Evolutionary conservation across 2,888 invertebrate genomes (phyloP), one percentile per base, ranked within the genome.

Genomic region (Leucoma salicis): DNA sequence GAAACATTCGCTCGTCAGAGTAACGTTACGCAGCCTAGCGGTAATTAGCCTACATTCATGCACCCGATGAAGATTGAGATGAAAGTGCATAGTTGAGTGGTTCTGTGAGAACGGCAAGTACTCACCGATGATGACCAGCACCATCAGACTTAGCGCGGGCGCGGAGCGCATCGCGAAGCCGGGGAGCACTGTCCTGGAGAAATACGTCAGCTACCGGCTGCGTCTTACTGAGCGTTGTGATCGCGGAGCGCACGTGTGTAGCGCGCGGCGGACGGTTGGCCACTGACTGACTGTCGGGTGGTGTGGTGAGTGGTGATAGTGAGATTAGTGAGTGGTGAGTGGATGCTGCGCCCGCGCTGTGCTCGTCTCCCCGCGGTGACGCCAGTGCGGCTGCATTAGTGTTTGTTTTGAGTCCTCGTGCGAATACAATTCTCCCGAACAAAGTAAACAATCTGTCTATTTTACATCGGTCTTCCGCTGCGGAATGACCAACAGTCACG

Each of bases 51-150:
- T 8, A 42, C 29, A 34, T 31, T 4, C 10, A n/a, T 5, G 27
- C n/a, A 21, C 35, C 28, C 28, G 5, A 28, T 11, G 31, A 28
- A 14, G 18, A 18, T 39, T 14, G 14, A 37, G 35, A 54, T 42
- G 51, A 49, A 53, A 42, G 47, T 43, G 37, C 31, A 5, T 10
- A n/a, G 21, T n/a, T n/a, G 13, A 24, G 21, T 13, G 10, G 1
- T n/a, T 8, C 21, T n/a, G n/a, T n/a, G n/a, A n/a, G n/a, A 11
- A 11, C 27, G 27, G 5, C 14, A 15, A 24, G 33, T 37, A 70
- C 76, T 72, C 53, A 78, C 78, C 75, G 46, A 74, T 40, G 11
- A n/a, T n/a, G 11, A 10, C 11, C 46, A 70, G 47, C 34, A 74
- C 50, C 49, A 74, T 53, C 53, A 74, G 65, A 61, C 53, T 48